A percentile compares a stretch with the other conserved stretches of the same genome.
phyloP scores from a whole-genome alignment of 2,113 vertebrate species.

The Astur gentilis region DNA sequence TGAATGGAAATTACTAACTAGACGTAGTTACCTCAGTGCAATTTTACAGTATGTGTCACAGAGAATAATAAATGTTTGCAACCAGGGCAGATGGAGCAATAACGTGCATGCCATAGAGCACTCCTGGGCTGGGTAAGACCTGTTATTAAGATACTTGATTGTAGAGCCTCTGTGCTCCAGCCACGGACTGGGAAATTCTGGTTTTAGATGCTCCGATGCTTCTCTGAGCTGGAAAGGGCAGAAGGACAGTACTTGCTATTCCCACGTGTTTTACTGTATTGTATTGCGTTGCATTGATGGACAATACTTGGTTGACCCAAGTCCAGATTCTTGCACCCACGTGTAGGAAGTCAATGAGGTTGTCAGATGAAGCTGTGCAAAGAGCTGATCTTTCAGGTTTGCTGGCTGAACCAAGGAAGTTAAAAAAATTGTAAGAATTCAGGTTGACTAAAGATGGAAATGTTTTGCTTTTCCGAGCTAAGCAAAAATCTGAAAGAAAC shows the following conservation, averaged over 20 bases:
- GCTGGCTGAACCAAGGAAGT: background rate
- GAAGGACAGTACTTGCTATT: background rate
- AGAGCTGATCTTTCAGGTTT: background rate
- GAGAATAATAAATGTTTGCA: conserved; percentile 48
- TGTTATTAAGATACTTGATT: background rate
- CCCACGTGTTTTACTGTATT: background rate
- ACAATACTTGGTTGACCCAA: background rate
- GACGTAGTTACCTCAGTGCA: background rate
- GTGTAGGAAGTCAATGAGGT: background rate
- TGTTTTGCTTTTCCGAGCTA: background rate
- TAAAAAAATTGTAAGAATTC: background rate
- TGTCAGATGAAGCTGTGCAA: background rate
- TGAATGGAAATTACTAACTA: conserved; percentile 45
- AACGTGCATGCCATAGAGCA: background rate
- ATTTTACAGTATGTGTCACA: conserved; percentile 49
- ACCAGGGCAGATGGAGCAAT: conserved; percentile 44
- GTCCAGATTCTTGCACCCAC: background rate
- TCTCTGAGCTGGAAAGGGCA: background rate
- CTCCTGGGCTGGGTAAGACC: conserved; percentile 19
- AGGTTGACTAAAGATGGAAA: conserved; percentile 12
- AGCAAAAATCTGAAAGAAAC: background rate
- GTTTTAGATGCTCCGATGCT: background rate
- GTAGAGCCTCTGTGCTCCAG: background rate
- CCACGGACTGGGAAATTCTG: background rate
- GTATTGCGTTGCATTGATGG: background rate